Percentiles rank a stretch among this genome's conserved stretches.
Evolutionary conservation across 2,113 vertebrate genomes (phyloP).

Genomic region (Speoplatyrhinus poulsoni): DNA sequence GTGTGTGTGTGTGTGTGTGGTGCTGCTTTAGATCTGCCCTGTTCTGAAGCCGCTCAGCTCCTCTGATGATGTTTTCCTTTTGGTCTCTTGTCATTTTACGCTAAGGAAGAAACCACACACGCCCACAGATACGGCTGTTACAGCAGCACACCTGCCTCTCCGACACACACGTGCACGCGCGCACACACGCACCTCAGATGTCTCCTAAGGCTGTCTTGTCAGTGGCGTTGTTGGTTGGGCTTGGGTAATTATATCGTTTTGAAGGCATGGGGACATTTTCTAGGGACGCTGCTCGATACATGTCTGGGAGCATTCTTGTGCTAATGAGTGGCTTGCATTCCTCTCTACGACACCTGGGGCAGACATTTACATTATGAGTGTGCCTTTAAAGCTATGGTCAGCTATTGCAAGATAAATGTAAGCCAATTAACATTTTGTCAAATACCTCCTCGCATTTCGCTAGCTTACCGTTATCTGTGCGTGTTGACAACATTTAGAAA

Average conservation of each 20-base stretch:
- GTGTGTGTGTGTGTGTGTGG: background rate
- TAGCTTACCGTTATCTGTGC: no score
- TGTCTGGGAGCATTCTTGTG: no score
- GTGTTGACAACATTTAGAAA: no score
- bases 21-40: constrained; percentile 13
- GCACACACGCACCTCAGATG: constrained; percentile 36
- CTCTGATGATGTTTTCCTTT: constrained; percentile 48
- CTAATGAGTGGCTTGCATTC: no score
- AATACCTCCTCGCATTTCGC: no score
- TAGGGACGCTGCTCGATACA: background rate
- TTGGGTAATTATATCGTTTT: constrained; percentile 32
- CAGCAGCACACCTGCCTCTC: constrained; percentile 31
- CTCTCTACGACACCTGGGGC: no score
- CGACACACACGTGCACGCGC: no score
- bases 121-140: constrained; percentile 49
- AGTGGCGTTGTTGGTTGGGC: constrained; percentile 15
- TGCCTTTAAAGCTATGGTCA: no score
- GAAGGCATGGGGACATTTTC: constrained; percentile 12
- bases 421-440: no score
- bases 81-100: constrained; percentile 44
- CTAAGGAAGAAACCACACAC: constrained; percentile 30
- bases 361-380: background rate
- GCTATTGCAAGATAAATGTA: no score
- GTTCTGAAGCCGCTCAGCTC: constrained; percentile 32
- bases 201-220: constrained; percentile 41